These are phyloP conservation scores for Glomeris maerens DNA, from an alignment of 1,140 invertebrate genomes.

Conservation along the genomic window DNA sequence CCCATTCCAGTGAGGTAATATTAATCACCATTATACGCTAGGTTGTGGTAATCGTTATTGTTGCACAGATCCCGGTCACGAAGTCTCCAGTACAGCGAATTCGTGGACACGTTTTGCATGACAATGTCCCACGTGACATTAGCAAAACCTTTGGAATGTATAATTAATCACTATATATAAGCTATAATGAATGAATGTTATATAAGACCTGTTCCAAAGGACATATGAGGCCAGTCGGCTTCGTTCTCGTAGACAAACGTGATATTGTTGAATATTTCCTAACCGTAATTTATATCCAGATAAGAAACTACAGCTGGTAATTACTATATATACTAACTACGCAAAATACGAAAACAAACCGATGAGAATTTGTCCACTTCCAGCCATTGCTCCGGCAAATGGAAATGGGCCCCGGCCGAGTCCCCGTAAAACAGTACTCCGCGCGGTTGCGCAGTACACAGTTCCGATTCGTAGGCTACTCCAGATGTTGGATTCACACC, in stretches of 20 bases:
- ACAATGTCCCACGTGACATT: not conserved
- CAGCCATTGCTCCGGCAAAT: conserved; percentile 34
- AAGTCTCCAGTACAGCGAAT: conserved; percentile 2
- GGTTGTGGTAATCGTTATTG: conserved; percentile 40
- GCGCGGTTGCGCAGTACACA: conserved; percentile 28
- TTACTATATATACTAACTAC: too few species aligned
- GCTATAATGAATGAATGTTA: not conserved
- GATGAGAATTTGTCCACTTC: not conserved
- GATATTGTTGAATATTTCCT: conserved; percentile 28
- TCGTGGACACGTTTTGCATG: not conserved
- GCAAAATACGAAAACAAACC: not conserved
- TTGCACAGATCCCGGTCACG: conserved; percentile 32
- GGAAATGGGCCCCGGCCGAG: conserved; percentile 39
- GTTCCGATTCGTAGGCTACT: conserved; percentile 31
- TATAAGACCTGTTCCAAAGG: conserved; percentile 31
- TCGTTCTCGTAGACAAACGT: conserved; percentile 34
- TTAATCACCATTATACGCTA: conserved; percentile 33
- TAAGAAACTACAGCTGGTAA: too few species aligned
- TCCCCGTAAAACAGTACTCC: conserved; percentile 36
- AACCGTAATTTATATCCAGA: too few species aligned
- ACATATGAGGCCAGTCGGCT: conserved; percentile 38
- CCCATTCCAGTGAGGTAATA: too few species aligned
- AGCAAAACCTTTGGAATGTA: not conserved
- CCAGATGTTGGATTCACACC: conserved; percentile 27
- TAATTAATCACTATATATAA: not conserved